These are phyloP conservation scores for Caracal caracal DNA, from an alignment of 2,113 vertebrate species.

Conservation along the genomic window DNA sequence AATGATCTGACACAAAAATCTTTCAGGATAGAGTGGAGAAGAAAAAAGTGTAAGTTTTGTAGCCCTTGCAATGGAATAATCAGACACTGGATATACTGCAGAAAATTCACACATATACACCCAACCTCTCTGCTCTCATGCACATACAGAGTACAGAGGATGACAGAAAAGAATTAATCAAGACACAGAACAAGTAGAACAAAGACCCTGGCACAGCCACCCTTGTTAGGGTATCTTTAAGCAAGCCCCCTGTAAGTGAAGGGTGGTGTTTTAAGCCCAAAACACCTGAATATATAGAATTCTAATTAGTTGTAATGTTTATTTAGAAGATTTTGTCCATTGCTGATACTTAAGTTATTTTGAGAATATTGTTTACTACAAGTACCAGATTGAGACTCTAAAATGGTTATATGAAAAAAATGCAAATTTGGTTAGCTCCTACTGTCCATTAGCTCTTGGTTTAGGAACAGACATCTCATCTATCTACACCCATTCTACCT, in stretches of 20 bases:
- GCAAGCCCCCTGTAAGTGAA: background rate
- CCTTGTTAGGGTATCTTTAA: background rate
- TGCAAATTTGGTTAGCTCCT: background rate
- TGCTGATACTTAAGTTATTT: background rate
- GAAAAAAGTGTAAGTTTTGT: background rate
- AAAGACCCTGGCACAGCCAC: background rate
- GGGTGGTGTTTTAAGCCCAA: background rate
- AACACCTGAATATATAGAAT: background rate
- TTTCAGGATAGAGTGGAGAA: background rate
- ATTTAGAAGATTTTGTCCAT: background rate
- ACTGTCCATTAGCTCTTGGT: background rate
- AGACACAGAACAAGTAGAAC: slow-evolving; percentile 3
- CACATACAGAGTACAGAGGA: background rate
- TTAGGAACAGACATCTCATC: background rate
- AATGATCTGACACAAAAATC: background rate
- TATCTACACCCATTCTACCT: background rate
- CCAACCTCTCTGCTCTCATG: background rate
- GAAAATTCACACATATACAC: background rate
- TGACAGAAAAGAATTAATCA: background rate
- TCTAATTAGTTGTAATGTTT: background rate
- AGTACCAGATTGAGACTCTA: background rate
- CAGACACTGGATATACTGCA: background rate
- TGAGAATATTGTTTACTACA: background rate
- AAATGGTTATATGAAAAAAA: background rate
- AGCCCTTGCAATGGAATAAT: background rate